Percentiles rank a stretch among this genome's conserved stretches.
These are phyloP conservation scores for Thunnus maccoyii DNA, from an alignment of 2,113 vertebrate species.

Conservation along the genomic window DNA sequence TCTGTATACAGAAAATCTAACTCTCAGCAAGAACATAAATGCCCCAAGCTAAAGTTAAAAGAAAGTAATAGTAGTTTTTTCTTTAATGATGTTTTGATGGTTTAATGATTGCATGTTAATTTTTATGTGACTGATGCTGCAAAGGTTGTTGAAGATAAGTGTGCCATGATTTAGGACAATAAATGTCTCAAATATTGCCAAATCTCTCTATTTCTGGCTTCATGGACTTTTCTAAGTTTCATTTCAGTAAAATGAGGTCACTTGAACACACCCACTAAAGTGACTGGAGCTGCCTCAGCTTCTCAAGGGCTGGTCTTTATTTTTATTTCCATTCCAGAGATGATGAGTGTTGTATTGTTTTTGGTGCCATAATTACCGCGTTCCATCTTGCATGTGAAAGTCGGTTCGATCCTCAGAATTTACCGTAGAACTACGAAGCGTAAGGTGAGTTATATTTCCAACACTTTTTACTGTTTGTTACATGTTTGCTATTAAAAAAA, in stretches of 20 bases:
- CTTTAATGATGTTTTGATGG: not conserved
- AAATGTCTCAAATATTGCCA: conserved; percentile 14
- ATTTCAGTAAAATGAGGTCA: conserved; percentile 39
- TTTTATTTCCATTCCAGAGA: not conserved
- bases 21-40: not conserved
- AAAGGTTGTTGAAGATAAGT: not conserved
- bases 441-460: conserved; percentile 13
- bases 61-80: not conserved
- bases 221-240: conserved; percentile 42
- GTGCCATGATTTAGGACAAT: conserved; percentile 17
- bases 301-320: not conserved
- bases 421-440: not conserved
- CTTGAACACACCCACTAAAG: conserved; percentile 38
- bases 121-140: not conserved
- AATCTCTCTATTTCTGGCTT: not conserved
- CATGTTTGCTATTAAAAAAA: not conserved
- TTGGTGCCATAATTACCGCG: not conserved
- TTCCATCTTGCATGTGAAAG: not conserved
- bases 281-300: not conserved
- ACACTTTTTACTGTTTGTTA: not conserved
- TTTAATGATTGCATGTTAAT: conserved; percentile 23
- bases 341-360: not conserved
- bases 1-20: too few relatives aligned
- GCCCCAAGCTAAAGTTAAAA: too few relatives aligned
- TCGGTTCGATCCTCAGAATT: not conserved